Conservation (phyloP, 1,140 invertebrate genomes). For the Penaeus indicus region DNA sequence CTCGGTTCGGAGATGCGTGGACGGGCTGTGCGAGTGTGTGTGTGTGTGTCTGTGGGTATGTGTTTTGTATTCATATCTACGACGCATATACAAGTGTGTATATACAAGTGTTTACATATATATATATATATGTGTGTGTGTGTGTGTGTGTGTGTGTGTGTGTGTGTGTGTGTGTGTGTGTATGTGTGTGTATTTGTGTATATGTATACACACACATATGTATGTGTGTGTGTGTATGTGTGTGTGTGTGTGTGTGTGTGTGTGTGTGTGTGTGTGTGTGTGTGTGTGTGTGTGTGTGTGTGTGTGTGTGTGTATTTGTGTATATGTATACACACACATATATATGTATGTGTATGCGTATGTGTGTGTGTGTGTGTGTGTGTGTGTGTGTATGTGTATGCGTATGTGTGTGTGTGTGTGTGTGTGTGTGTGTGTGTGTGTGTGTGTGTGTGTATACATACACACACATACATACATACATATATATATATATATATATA, state of each 20-base stretch:
- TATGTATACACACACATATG: neutral
- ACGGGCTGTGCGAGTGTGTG: neutral
- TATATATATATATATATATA: no score
- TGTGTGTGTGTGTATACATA: neutral
- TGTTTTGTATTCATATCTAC: no score
- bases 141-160: neutral
- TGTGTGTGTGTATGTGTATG: neutral
- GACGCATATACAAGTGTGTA: no score
- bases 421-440: neutral
- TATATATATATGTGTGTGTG: no score
- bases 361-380: neutral
- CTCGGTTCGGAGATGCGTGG: neutral
- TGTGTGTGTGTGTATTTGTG: neutral
- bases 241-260: neutral
- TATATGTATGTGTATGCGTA: neutral
- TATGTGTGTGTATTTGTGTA: neutral
- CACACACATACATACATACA: no score
- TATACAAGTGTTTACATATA: no score
- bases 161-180: neutral
- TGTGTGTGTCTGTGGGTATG: neutral
- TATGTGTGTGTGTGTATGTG: neutral
- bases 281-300: neutral
- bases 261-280: neutral
- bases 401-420: neutral
- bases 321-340: neutral